A percentile compares a stretch with the other conserved stretches of the same genome.
Conservation (phyloP, 2,888 invertebrate genomes). For the Nomada ruficornis region DNA sequence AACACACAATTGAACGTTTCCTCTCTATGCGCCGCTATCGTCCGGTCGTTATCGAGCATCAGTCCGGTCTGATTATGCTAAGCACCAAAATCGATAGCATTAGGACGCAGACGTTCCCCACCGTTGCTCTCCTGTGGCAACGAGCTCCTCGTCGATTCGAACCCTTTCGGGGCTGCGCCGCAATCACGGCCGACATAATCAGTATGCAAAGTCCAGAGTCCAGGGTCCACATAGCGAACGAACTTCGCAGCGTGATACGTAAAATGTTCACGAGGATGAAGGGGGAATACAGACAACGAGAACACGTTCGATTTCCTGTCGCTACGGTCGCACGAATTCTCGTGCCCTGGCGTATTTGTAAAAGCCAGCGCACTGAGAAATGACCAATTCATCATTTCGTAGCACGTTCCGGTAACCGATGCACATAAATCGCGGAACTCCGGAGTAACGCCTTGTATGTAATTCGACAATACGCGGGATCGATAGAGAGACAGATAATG, state of each 20-base stretch:
- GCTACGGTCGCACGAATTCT: slow-evolving; percentile 29
- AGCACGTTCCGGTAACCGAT: slow-evolving; percentile 69
- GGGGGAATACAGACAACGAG: slow-evolving; percentile 17
- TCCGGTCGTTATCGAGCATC: slow-evolving; percentile 72
- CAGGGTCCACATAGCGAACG: slow-evolving; percentile 57
- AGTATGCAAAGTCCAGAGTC: slow-evolving; percentile 75
- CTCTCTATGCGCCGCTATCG: slow-evolving; percentile 59
- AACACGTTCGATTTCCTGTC: slow-evolving; percentile 51
- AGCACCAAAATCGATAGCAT: slow-evolving; percentile 82
- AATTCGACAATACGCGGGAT: slow-evolving; percentile 61
- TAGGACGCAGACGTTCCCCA: slow-evolving; percentile 70
- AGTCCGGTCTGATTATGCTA: slow-evolving; percentile 81
- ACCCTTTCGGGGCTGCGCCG: slow-evolving; percentile 71
- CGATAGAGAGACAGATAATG: slow-evolving; percentile 74
- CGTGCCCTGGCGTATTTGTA: slow-evolving; percentile 46
- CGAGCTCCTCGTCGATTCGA: slow-evolving; percentile 68
- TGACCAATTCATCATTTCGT: slow-evolving; percentile 69
- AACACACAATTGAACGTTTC: slow-evolving; percentile 52
- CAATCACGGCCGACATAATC: slow-evolving; percentile 74
- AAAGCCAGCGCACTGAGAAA: slow-evolving; percentile 60
- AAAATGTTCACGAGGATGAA: slow-evolving; percentile 36
- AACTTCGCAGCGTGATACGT: slow-evolving; percentile 59
- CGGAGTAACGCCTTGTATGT: slow-evolving; percentile 61
- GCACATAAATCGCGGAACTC: slow-evolving; percentile 78
- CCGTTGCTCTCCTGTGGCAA: slow-evolving; percentile 56